Base-by-base conservation (phyloP, 2,113 vertebrate species). In the Rissa tridactyla region DNA sequence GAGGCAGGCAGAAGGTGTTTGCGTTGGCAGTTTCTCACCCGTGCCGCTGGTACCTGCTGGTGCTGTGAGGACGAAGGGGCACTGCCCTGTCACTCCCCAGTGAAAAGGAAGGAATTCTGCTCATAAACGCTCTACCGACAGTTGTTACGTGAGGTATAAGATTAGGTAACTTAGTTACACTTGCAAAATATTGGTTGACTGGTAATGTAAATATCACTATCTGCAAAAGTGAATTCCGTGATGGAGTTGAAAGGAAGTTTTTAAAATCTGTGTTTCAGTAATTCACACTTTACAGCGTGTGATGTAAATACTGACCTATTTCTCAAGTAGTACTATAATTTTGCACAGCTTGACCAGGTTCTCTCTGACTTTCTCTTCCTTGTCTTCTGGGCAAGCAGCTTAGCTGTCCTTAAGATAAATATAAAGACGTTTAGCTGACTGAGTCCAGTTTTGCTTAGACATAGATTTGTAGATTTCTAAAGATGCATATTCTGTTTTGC, bases 11-110 rank as follows among this genome's bases (percentile, higher is more conserved):
- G 38, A 3, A 19, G 20, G 71, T 14, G 44, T 79, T 75, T 10
- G 62, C 6, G 0, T 1, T 36, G 72, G 46, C 15, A 2, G 32
- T 30, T 21, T 65, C 51, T 69, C 15, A 11, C 9, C 27, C 3
- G 52, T 2, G 30, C 22, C 19, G 6, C 29, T 4, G 20, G 23
- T 14, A 11, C 32, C 84, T 87, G 66, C 47, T 34, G 58, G 11
- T 30, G 65, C 42, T 4, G 17, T 5, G 7, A 20, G 91, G 32
- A 32, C 2, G 1, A 15, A 32, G 75, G 46, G 36, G 6, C 8
- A 0, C 42, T 49, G 66, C 42, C 44, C 26, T 22, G 52, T 38
- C 34, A 2, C 42, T 11, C 57, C 5, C 3, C 65, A 46, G 80
- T 42, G 62, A 27, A 21, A 40, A 23, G 54, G 25, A 25, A 60